Conservation (phyloP, 2,113 vertebrate genomes). For the Calidris pugnax region DNA sequence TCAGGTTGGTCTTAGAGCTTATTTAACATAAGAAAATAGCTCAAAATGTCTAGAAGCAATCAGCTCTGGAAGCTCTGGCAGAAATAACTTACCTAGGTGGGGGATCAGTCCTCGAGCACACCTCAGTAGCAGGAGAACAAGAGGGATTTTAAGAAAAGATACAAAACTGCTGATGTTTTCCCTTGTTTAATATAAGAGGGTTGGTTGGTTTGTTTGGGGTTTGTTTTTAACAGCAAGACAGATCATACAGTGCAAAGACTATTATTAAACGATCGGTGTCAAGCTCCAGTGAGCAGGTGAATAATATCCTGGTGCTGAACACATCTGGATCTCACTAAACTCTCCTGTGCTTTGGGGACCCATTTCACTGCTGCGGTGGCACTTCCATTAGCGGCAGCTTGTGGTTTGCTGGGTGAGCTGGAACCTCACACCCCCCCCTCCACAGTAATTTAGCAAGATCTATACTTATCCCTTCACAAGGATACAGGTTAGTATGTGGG, state of each 20-base stretch:
- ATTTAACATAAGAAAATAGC: background rate
- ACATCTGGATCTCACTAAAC: background rate
- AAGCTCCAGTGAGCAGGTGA: background rate
- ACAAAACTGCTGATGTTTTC: background rate
- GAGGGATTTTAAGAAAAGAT: background rate
- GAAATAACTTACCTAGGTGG: background rate
- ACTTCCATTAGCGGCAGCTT: background rate
- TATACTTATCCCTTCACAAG: background rate
- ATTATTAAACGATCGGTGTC: background rate
- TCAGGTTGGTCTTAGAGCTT: background rate
- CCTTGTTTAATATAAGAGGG: background rate
- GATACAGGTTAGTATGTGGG: background rate
- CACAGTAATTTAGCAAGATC: background rate
- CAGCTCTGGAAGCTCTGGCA: background rate
- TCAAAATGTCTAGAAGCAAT: background rate
- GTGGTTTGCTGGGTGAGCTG: background rate
- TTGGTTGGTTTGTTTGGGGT: background rate
- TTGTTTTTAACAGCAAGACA: background rate
- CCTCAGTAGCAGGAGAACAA: background rate
- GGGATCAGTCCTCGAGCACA: background rate
- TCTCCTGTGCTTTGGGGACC: background rate
- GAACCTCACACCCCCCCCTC: background rate
- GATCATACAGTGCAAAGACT: background rate
- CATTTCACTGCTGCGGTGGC: background rate
- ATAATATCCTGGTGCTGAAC: background rate